Evolutionary conservation across 2,888 invertebrate species (phyloP).

Genomic region (Platerodrilus igneus): DNA sequence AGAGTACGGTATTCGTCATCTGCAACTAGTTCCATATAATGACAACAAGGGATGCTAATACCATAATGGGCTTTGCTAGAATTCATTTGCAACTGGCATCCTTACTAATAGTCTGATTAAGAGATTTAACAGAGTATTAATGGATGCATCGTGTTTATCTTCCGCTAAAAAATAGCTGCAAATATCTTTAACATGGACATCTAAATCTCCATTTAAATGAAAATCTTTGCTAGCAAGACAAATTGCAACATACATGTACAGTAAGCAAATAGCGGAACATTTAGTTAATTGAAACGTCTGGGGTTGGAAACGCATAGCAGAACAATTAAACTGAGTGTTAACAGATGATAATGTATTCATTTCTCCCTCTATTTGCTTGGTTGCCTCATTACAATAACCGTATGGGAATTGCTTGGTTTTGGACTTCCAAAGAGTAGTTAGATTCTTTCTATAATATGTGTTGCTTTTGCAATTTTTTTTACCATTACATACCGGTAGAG

Average conservation of each 20-base stretch:
- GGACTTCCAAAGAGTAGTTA: no score
- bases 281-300: conserved; percentile 52
- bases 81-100: conserved; percentile 43
- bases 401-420: no score
- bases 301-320: conserved; percentile 42
- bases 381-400: conserved; percentile 23
- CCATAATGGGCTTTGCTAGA: conserved; percentile 48
- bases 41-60: conserved; percentile 45
- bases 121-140: conserved; percentile 46
- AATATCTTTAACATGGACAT: conserved; percentile 10
- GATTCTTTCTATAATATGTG: no score
- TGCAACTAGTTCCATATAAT: conserved; percentile 38
- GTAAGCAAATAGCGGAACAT: conserved; percentile 49
- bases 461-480: no score
- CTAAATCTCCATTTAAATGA: conserved; percentile 44
- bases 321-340: conserved; percentile 51
- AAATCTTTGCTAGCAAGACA: conserved; percentile 38
- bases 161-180: neutral
- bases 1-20: conserved; percentile 23
- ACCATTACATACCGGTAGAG: no score
- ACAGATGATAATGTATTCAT: conserved; percentile 51
- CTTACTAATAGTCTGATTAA: conserved; percentile 51
- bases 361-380: conserved; percentile 34
- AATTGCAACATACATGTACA: conserved; percentile 39
- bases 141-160: conserved; percentile 27